Conservation (phyloP, 2,888 invertebrate species). For the Coleophora flavipennella region DNA sequence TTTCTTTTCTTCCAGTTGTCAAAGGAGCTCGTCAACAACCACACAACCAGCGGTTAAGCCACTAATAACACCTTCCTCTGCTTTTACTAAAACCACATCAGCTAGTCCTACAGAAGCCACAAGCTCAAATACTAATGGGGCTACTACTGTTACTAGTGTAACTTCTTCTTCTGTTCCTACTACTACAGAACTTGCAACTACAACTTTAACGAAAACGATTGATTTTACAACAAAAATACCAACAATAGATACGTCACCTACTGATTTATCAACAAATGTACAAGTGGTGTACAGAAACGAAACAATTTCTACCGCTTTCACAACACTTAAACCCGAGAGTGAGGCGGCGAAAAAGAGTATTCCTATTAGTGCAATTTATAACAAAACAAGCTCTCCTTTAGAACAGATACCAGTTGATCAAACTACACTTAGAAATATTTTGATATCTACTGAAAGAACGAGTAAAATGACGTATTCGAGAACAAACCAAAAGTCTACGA, state of each 20-base stretch:
- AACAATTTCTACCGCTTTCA: conserved; percentile 1
- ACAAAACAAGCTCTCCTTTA: conserved; percentile 22
- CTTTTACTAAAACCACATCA: conserved; percentile 15
- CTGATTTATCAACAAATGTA: no score
- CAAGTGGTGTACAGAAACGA: conserved; percentile 4
- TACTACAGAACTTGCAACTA: conserved; percentile 3
- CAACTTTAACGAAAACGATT: conserved; percentile 10
- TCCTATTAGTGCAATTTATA: conserved; percentile 21
- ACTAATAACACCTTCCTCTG: conserved; percentile 42
- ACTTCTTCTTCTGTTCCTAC: neutral
- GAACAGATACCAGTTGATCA: neutral
- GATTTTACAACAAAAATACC: conserved; percentile 12
- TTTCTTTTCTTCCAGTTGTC: conserved; percentile 48
- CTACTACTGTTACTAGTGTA: neutral
- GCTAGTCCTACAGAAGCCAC: conserved; percentile 7
- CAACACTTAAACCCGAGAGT: conserved; percentile 5
- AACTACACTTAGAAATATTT: conserved; percentile 17
- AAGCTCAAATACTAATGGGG: conserved; percentile 6
- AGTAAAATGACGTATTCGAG: conserved; percentile 8
- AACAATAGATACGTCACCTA: conserved; percentile 8
- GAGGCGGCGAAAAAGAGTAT: conserved; percentile 14
- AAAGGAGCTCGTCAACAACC: conserved; percentile 43
- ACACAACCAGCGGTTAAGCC: conserved; percentile 42
- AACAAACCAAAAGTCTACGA: conserved; percentile 8
- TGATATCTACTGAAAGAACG: conserved; percentile 8